Base-by-base conservation (phyloP, 2,113 vertebrate species). In the Diadophis punctatus region DNA sequence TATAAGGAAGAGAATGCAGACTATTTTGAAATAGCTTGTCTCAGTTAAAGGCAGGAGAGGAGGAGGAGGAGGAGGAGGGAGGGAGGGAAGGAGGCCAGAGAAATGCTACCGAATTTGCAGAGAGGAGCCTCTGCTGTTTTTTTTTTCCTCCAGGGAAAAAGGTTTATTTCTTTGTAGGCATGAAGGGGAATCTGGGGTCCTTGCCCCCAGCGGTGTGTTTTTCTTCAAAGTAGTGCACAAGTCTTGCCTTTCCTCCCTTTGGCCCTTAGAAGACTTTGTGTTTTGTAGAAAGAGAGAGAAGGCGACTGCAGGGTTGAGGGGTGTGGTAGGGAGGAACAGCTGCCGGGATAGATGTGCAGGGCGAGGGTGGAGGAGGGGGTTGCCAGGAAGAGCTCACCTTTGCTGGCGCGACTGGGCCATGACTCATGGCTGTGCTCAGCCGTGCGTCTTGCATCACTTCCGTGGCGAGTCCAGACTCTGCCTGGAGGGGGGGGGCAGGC, bases 1-100 rank as follows among this genome's bases (percentile, higher is more conserved):
- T 98, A 98, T 98, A 98, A 98, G 98, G 98, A 98, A 98, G 98
- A 98, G 97, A 98, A 98, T 98, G 97, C 96, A 94, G 96, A 97
- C 96, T 98, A 98, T 98, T 98, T 98, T 96, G 96, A 96, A 98
- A 97, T 96, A 94, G 96, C 96, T 96, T 20, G 94, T 94, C 95
- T 92, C 93, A 86, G 95, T 95, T 93, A 94, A 96, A 97, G 94
- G 94, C 94, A 94, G 95, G 87, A 89, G 89, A 89, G 92, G 43
- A 87, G 92, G 51, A 46, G 23, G 46, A 23, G 27, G 11, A 18
- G 43, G 11, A 11, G 9, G 12, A 23, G 88, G 56, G 56, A 16
- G 48, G 46, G 55, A 56, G 7, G 53, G 5, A 55, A 2, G 43
- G 22, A 16, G 48, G 46, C 25, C 53, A 1, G 22, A 88, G 86